Percentiles rank a stretch among this genome's conserved stretches.
Evolutionary conservation across 2,888 invertebrate species (phyloP).

Genomic region (Hypselothyrea guttata): DNA sequence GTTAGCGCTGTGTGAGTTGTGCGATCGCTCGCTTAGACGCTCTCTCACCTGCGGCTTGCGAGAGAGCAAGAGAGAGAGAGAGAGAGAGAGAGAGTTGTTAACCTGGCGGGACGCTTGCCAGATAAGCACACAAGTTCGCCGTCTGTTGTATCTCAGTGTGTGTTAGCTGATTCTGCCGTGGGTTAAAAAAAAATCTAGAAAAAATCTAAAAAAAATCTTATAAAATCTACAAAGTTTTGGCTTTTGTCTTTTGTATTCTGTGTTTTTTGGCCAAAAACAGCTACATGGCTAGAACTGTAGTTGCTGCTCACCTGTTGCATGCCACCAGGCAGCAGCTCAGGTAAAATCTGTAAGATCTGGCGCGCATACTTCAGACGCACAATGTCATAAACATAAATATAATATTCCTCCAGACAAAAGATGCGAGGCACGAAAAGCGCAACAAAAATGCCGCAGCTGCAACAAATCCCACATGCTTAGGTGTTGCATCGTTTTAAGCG

Average conservation of each 20-base stretch:
- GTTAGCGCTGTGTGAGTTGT: conserved; percentile 60
- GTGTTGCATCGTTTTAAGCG: conserved; percentile 60
- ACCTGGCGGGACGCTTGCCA: conserved; percentile 58
- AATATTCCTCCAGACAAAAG: conserved; percentile 44
- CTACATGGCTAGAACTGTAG: conserved; percentile 41
- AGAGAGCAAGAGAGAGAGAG: conserved; percentile 10
- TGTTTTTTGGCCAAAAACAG: conserved; percentile 62
- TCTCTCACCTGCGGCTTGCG: conserved; percentile 32
- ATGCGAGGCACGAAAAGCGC: conserved; percentile 46
- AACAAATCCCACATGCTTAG: conserved; percentile 65
- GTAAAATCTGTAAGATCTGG: conserved; percentile 49
- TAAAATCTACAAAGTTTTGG: conserved; percentile 62
- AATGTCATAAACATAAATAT: conserved; percentile 54
- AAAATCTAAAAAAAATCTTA: no score
- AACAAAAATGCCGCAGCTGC: conserved; percentile 36
- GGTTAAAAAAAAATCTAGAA: no score
- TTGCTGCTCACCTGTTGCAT: conserved; percentile 70
- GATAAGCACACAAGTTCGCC: conserved; percentile 71
- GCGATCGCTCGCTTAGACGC: conserved; percentile 12
- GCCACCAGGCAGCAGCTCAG: conserved; percentile 48
- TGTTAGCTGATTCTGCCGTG: conserved; percentile 63
- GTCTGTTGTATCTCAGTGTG: conserved; percentile 18
- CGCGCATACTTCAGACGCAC: conserved; percentile 49
- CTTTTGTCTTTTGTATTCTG: conserved; percentile 72
- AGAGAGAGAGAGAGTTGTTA: conserved; percentile 34